These are phyloP conservation scores for Oryzias melastigma DNA, from an alignment of 2,113 vertebrate species.

Conservation along the genomic window DNA sequence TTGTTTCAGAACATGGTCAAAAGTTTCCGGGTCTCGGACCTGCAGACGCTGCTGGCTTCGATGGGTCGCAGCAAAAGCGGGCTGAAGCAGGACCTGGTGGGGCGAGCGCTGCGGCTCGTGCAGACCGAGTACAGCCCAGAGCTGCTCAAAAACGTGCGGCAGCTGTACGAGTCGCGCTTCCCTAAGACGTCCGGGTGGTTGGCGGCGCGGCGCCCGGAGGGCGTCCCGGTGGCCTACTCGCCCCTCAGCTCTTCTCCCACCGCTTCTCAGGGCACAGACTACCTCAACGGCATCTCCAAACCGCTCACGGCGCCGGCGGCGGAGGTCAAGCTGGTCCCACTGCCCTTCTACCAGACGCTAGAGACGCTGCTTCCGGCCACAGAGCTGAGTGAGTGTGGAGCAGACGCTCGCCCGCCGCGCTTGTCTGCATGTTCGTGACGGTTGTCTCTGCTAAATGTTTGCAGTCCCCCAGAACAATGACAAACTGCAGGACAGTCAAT, in stretches of 20 bases:
- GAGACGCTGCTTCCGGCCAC: conserved; percentile 93
- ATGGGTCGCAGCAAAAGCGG: conserved; percentile 99
- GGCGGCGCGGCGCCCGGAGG: conserved; percentile 78
- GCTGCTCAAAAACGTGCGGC: conserved; percentile 95
- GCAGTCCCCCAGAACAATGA: conserved; percentile 93
- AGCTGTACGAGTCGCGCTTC: conserved; percentile 95
- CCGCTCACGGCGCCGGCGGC: conserved; percentile 76
- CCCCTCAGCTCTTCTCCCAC: conserved; percentile 76
- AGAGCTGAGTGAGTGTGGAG: conserved; percentile 86
- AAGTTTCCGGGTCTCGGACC: conserved; percentile 98
- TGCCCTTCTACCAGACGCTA: conserved; percentile 95
- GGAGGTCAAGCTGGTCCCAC: conserved; percentile 87
- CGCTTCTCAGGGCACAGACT: conserved; percentile 85
- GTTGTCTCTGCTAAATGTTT: conserved; percentile 17
- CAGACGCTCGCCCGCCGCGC: background rate
- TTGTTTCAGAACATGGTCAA: conserved; percentile 95
- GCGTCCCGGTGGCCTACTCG: conserved; percentile 78
- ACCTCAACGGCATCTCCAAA: conserved; percentile 93
- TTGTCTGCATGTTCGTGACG: background rate
- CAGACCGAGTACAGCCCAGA: conserved; percentile 97
- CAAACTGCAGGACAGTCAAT: conserved; percentile 96
- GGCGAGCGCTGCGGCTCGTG: conserved; percentile 90
- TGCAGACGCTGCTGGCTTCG: conserved; percentile 96
- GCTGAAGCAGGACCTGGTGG: conserved; percentile 97
- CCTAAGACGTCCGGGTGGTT: conserved; percentile 82